Evolutionary conservation across 2,888 invertebrate species (phyloP), one percentile per base, ranked within the genome.

Genomic region (Pherbina coryleti): DNA sequence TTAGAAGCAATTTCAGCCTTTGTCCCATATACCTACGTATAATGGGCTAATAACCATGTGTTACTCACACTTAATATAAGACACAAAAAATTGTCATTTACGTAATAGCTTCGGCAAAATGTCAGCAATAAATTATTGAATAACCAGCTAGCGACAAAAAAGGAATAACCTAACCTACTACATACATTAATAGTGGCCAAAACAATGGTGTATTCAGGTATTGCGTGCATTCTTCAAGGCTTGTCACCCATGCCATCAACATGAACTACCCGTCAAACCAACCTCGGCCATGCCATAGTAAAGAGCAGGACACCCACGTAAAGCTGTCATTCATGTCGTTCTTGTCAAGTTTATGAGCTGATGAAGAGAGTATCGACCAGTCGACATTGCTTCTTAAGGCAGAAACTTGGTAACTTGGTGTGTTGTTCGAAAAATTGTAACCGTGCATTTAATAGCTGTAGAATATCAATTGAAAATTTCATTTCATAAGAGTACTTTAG

Each of bases 251-350:
- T 81, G 81, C 81, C 80, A 79, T 37, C 55, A 77, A 76, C 69
- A 77, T 76, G 64, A 79, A 81, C 53, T 62, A 31, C 19, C 60
- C 37, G 37, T 66, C 64, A 66, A 9, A 34, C n/a, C n/a, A n/a
- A 2, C 17, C 11, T 11, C n/a, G 44, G 17, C 37, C n/a, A 53
- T 19, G 19, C 9, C 34, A n/a, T 14, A 49, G 55, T 14, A 28
- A 34, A 34, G 55, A 53, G 80, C 82, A 82, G 83, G 81, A 83
- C 82, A 82, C 83, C 81, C 81, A 83, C 81, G 80, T 82, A 80
- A 74, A 78, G 74, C 81, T 83, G 81, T 83, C 82, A 82, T 79
- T 79, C 80, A 79, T 80, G 81, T 81, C 79, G 79, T 80, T 77
- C 73, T 31, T 74, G 74, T 72, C 77, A 78, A 79, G 75, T 81